Evolutionary conservation across 2,888 invertebrate genomes (phyloP).

Genomic region (Chloromyia formosa): DNA sequence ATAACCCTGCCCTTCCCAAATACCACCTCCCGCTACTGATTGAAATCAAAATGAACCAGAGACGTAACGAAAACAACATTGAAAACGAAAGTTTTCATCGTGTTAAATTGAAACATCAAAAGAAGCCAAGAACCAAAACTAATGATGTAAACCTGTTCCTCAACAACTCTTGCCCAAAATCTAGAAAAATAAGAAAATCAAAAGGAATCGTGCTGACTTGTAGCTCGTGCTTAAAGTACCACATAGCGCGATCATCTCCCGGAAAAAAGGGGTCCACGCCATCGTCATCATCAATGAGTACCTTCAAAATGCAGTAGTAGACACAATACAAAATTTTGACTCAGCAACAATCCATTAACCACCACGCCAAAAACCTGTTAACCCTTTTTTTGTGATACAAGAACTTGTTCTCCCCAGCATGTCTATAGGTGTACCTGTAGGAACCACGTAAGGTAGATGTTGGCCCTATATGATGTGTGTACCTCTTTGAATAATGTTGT

Average conservation of each 20-base stretch:
- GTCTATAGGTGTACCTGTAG: neutral
- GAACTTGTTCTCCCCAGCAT: neutral
- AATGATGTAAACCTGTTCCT: too few relatives aligned
- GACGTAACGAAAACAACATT: too few relatives aligned
- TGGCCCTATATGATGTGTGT: too few relatives aligned
- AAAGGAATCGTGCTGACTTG: neutral
- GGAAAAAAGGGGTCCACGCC: neutral
- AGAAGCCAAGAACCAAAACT: too few relatives aligned
- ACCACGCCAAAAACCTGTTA: constrained; percentile 29
- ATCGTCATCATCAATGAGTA: constrained; percentile 3
- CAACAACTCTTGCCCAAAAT: too few relatives aligned
- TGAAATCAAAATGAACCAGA: too few relatives aligned
- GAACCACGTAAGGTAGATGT: too few relatives aligned
- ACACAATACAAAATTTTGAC: constrained; percentile 8
- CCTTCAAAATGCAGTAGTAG: too few relatives aligned
- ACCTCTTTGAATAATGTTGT: neutral
- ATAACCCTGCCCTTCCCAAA: too few relatives aligned
- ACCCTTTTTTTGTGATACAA: constrained; percentile 8
- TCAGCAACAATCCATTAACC: constrained; percentile 23
- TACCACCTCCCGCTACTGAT: too few relatives aligned
- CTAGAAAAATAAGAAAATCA: neutral
- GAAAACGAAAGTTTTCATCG: neutral
- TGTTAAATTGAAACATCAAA: neutral
- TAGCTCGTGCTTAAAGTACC: constrained; percentile 12
- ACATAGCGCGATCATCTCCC: neutral